Evolutionary conservation across 2,797 vertebrate genomes (phyloP).

Genomic region (Capromys pilorides): DNA sequence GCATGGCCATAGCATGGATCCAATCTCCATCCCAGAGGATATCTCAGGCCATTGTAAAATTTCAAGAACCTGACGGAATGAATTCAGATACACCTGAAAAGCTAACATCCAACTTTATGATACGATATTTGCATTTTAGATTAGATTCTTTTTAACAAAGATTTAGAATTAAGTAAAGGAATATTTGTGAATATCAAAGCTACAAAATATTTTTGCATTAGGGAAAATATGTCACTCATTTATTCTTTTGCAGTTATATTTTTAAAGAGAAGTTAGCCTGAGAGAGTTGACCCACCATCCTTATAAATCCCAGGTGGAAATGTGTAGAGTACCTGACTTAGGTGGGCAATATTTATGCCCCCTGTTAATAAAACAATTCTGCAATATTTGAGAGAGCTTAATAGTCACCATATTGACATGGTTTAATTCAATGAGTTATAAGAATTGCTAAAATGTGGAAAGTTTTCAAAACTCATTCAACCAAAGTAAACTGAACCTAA

Average conservation of each 20-base stretch:
- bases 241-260: not conserved
- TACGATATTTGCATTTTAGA: not conserved
- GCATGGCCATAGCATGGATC: rapidly evolving
- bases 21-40: not conserved
- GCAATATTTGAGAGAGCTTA: not conserved
- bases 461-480: conserved; percentile 7
- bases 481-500: conserved; percentile 15
- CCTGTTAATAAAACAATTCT: not conserved
- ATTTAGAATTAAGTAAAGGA: not conserved
- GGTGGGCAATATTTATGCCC: not conserved
- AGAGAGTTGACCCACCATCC: not conserved
- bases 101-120: not conserved
- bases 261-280: not conserved
- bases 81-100: not conserved
- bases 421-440: not conserved
- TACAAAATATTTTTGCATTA: not conserved
- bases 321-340: not conserved
- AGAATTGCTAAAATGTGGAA: not conserved
- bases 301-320: not conserved
- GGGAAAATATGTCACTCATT: not conserved
- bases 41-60: not conserved
- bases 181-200: not conserved
- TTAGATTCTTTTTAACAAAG: not conserved
- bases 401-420: not conserved
- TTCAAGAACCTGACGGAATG: not conserved